A percentile compares a stretch with the other conserved stretches of the same genome.
These are phyloP conservation scores for Platygyra sinensis DNA, from an alignment of 64 coral and sea anemone species.

Conservation along the genomic window DNA sequence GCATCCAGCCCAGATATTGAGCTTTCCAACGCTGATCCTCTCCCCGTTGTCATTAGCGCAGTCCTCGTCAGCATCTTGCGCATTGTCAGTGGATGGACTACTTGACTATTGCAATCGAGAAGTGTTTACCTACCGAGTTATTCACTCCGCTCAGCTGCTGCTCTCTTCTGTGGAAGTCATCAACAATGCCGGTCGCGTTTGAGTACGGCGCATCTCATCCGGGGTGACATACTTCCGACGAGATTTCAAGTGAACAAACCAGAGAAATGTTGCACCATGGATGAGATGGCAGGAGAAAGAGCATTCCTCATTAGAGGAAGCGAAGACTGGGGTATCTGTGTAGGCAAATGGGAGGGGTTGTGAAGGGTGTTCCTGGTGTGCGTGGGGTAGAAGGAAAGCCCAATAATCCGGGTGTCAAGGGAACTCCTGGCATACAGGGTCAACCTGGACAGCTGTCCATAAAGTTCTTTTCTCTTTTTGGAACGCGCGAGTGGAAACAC, in stretches of 20 bases:
- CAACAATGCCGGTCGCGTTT: no score
- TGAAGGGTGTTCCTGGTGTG: constrained; percentile 4
- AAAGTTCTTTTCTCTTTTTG: constrained; percentile 35
- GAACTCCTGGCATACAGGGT: neutral
- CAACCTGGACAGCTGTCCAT: constrained; percentile 19
- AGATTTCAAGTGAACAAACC: constrained; percentile 11
- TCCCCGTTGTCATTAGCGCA: no score
- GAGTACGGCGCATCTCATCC: neutral
- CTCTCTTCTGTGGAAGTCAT: constrained; percentile 18
- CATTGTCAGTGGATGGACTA: no score
- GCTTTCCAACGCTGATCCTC: neutral
- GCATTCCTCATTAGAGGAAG: constrained; percentile 62
- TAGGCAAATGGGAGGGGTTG: constrained; percentile 47
- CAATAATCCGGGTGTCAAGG: neutral
- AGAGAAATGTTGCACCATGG: constrained; percentile 14
- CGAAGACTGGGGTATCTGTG: constrained; percentile 2
- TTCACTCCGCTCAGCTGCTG: constrained; percentile 34
- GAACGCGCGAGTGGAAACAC: neutral
- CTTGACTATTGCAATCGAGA: no score
- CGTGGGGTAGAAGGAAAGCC: neutral
- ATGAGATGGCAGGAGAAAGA: constrained; percentile 28
- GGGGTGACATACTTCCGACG: constrained; percentile 36
- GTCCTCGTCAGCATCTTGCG: no score
- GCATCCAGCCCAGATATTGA: constrained; percentile 7
- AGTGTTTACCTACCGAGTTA: neutral